Evolutionary conservation across 2,888 invertebrate genomes (phyloP), one percentile per base, ranked within the genome.

Genomic region (Cosmorhoe ocellata): DNA sequence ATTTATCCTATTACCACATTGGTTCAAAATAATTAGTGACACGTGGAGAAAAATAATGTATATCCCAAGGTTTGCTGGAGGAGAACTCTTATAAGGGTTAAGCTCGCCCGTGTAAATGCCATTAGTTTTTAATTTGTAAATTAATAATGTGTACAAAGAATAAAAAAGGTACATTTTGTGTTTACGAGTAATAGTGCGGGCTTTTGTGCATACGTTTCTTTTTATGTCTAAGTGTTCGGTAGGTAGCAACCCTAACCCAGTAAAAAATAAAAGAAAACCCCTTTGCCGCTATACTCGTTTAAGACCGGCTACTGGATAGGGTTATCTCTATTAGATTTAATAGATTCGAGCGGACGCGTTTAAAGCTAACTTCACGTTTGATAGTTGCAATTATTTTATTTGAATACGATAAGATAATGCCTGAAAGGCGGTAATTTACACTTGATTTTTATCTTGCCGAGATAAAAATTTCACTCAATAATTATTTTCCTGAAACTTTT

Each of bases 251-350:
- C 62, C 55, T 62, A 51, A n/a, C 1, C 12, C 11, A 41, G 54
- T 45, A 51, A 46, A 41, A 42, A 51, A 41, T 52, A 53, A 61
- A 58, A 58, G 39, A 58, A 61, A 56, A 52, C 30, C 34, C 34
- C 30, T 37, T 36, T 33, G 51, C 50, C 1, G 22, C 45, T 24
- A 45, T 56, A 57, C 57, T 32, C 27, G 57, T 59, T 59, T 30
- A 30, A 50, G 50, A 10, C 49, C 36, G 28, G 44, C 44, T 51
- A 51, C 51, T 46, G 42, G 45, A 31, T 58, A 58, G 46, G 51
- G 61, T 32, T 57, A 55, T 56, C 56, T 57, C 50, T 36, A 61
- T 59, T 48, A 54, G 44, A 58, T 58, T 56, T 51, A 58, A 61
- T 57, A 52, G 51, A 59, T 49, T 42, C 43, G 26, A 47, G 13